Conservation (phyloP, 2,888 invertebrate species). For the Liopterus haemorrhoidalis region DNA sequence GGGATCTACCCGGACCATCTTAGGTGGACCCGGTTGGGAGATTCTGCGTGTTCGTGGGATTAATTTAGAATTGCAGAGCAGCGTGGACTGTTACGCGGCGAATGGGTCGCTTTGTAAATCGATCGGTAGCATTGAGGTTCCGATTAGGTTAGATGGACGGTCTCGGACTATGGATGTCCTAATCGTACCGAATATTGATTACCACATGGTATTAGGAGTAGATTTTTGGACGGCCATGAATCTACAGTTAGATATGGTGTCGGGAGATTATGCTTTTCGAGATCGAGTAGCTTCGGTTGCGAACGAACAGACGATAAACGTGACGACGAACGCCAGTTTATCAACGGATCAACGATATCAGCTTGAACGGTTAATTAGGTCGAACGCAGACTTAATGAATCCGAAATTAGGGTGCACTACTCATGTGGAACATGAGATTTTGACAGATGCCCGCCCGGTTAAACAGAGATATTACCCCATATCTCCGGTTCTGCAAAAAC, state of each 20-base stretch:
- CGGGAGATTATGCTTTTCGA: conserved; percentile 10
- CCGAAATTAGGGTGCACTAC: conserved; percentile 17
- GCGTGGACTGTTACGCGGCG: conserved; percentile 23
- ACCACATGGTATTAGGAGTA: conserved; percentile 22
- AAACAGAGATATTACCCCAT: conserved; percentile 22
- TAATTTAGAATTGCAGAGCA: neutral
- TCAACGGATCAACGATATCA: neutral
- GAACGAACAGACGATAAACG: neutral
- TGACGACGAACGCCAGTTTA: conserved; percentile 6
- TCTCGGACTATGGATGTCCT: conserved; percentile 18
- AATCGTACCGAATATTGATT: conserved; percentile 22
- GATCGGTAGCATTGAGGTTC: conserved; percentile 16
- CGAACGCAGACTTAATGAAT: conserved; percentile 4
- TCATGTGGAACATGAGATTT: conserved; percentile 19
- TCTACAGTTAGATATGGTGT: too few relatives aligned
- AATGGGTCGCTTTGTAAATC: conserved; percentile 20
- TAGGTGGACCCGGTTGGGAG: neutral
- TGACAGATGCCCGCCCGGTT: conserved; percentile 14
- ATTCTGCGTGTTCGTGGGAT: neutral
- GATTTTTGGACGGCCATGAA: conserved; percentile 25
- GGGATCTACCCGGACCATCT: neutral
- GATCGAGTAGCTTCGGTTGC: too few relatives aligned
- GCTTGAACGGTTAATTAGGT: conserved; percentile 1
- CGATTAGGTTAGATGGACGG: conserved; percentile 14
- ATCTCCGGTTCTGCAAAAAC: conserved; percentile 14